A percentile compares a stretch with the other conserved stretches of the same genome.
phyloP scores from a whole-genome alignment of 2,113 vertebrate genomes.

The Equus quagga region DNA sequence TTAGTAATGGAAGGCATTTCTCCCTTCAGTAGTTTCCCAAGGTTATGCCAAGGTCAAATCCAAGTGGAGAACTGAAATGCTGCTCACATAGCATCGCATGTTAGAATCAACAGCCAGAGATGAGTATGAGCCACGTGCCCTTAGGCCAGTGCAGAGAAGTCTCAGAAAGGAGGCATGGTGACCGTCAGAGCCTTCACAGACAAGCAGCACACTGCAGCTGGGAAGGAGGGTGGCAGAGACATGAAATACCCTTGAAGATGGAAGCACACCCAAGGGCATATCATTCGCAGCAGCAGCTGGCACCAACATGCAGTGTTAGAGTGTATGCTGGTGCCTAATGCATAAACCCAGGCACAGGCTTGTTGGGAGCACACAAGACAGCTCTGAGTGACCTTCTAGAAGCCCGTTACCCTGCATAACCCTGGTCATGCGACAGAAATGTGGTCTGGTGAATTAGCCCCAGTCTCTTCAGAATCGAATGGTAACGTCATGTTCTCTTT shows the following conservation, averaged over 20 bases:
- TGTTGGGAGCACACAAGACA: not conserved
- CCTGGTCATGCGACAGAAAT: not conserved
- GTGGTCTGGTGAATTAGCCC: not conserved
- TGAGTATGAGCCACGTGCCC: not conserved
- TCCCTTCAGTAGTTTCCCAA: not conserved
- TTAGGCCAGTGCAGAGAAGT: not conserved
- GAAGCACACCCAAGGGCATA: not conserved
- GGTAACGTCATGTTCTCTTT: too few relatives aligned
- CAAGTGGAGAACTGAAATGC: not conserved
- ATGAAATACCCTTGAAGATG: not conserved
- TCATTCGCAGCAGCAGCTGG: not conserved
- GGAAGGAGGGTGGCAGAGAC: not conserved
- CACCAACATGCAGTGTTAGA: rapidly evolving
- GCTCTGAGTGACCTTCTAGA: not conserved
- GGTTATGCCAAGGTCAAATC: not conserved
- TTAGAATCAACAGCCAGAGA: not conserved
- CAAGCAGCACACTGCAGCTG: not conserved
- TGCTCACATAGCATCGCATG: not conserved
- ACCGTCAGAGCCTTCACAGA: not conserved
- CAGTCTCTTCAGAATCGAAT: not conserved
- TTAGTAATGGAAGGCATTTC: not conserved
- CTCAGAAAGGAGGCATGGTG: not conserved
- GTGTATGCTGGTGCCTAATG: not conserved
- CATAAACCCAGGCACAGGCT: not conserved
- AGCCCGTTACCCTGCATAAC: not conserved